phyloP scores from a whole-genome alignment of 2,113 vertebrate species.

The Ceuthmochares aereus region DNA sequence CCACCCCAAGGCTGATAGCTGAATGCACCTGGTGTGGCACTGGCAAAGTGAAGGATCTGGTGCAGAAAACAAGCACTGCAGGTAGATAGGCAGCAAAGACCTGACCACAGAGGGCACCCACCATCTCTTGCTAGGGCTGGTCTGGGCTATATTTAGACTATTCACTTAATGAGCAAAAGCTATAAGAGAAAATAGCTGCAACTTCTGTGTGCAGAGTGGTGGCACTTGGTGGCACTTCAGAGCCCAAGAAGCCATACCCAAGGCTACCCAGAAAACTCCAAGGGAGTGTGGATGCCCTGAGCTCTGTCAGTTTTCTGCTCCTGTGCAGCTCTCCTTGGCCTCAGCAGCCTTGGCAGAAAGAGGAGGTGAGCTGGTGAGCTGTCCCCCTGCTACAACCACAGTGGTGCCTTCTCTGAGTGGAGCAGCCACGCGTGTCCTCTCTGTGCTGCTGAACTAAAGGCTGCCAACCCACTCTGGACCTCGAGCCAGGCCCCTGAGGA shows the following conservation, averaged over 20 bases:
- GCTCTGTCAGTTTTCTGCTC: not conserved
- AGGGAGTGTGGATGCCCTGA: fast-evolving
- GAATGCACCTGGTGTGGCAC: not conserved
- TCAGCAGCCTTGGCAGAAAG: not conserved
- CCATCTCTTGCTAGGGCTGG: not conserved
- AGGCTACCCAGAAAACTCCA: not conserved
- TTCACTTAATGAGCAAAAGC: constrained; percentile 24
- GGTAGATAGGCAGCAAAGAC: not conserved
- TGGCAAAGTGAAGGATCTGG: not conserved
- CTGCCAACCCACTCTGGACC: not conserved
- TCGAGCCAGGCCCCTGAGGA: not conserved
- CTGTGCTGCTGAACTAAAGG: not conserved
- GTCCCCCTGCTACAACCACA: fast-evolving
- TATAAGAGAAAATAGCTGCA: not conserved
- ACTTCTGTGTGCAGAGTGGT: not conserved
- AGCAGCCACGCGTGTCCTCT: not conserved
- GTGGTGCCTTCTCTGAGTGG: fast-evolving
- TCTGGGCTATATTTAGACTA: not conserved
- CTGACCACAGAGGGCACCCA: not conserved
- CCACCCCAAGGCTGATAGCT: not conserved
- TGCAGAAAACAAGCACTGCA: not conserved
- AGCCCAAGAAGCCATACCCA: not conserved
- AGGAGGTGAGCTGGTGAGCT: fast-evolving
- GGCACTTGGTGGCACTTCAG: not conserved
- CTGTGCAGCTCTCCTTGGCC: fast-evolving